A percentile compares a stretch with the other conserved stretches of the same genome.
Evolutionary conservation across 2,888 invertebrate species (phyloP).

Genomic region (Tachystola acroxantha): DNA sequence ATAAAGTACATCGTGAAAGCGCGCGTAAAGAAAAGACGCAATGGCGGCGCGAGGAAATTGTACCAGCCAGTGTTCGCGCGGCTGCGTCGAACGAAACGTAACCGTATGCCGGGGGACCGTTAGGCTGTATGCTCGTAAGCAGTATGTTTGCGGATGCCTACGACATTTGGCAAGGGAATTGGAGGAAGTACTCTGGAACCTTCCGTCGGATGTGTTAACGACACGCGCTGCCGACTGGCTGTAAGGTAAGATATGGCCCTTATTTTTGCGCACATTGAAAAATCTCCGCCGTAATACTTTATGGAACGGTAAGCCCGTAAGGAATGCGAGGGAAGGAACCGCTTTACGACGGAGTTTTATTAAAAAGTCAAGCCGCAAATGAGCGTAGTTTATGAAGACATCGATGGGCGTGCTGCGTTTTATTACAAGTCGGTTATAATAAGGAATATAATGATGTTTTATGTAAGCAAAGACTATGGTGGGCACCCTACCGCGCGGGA

Average conservation of each 20-base stretch:
- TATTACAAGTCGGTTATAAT: too few relatives aligned
- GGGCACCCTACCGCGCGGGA: too few relatives aligned
- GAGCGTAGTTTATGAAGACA: not conserved
- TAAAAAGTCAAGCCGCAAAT: constrained; percentile 1
- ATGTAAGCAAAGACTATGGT: too few relatives aligned
- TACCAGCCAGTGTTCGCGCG: constrained; percentile 6
- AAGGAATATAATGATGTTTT: too few relatives aligned
- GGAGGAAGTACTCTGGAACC: constrained; percentile 29
- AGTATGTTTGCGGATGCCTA: constrained; percentile 20
- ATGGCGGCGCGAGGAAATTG: constrained; percentile 27
- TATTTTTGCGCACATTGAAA: constrained; percentile 31
- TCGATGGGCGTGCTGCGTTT: not conserved
- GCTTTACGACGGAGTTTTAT: constrained; percentile 3
- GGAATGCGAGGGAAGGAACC: constrained; percentile 5
- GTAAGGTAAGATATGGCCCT: constrained; percentile 22
- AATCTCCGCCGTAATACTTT: constrained; percentile 21
- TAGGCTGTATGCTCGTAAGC: not conserved
- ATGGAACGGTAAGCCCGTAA: constrained; percentile 10
- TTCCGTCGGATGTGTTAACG: constrained; percentile 40
- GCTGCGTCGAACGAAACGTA: not conserved
- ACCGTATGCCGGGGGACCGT: constrained; percentile 7
- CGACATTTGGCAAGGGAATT: constrained; percentile 33
- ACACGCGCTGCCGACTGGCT: constrained; percentile 13
- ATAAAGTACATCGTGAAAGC: constrained; percentile 30
- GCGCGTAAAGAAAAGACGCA: constrained; percentile 30